Percentiles rank a stretch among this genome's conserved stretches.
Evolutionary conservation across 2,113 vertebrate genomes (phyloP).

Genomic region (Tor tambroides): DNA sequence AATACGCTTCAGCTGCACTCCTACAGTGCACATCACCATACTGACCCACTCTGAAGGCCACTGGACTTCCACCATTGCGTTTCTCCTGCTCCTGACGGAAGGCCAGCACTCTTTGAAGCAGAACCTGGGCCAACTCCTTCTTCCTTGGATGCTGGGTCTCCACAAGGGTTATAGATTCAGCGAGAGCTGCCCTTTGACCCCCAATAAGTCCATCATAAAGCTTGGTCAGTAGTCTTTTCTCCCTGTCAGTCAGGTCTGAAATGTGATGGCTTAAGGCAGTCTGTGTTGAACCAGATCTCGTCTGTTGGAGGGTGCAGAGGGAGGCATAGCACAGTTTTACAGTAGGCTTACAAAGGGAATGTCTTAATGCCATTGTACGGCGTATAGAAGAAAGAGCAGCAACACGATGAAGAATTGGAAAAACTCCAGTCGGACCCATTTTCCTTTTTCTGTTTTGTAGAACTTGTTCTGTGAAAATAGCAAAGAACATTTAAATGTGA

Average conservation of each 20-base stretch:
- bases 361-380: neutral
- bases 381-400: constrained; percentile 14
- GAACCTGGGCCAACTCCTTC: constrained; percentile 89
- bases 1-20: neutral
- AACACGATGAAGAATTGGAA: constrained; percentile 54
- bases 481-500: neutral
- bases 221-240: constrained; percentile 82
- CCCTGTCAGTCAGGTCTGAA: constrained; percentile 77
- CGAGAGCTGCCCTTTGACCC: constrained; percentile 88
- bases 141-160: constrained; percentile 91
- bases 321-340: constrained; percentile 33
- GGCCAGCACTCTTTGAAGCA: constrained; percentile 90
- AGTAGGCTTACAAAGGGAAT: constrained; percentile 34
- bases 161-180: constrained; percentile 92
- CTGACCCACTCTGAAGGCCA: constrained; percentile 97
- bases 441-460: neutral
- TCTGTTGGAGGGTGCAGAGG: neutral
- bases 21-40: constrained; percentile 46
- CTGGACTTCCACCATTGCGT: constrained; percentile 82
- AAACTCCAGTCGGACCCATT: constrained; percentile 58
- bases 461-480: neutral
- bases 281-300: constrained; percentile 68
- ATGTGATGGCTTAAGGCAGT: constrained; percentile 64
- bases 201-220: constrained; percentile 84
- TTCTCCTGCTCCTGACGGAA: constrained; percentile 84